These are phyloP conservation scores for Drosophila eugracilis DNA, from an alignment of 1,140 invertebrate species.

Conservation along the genomic window DNA sequence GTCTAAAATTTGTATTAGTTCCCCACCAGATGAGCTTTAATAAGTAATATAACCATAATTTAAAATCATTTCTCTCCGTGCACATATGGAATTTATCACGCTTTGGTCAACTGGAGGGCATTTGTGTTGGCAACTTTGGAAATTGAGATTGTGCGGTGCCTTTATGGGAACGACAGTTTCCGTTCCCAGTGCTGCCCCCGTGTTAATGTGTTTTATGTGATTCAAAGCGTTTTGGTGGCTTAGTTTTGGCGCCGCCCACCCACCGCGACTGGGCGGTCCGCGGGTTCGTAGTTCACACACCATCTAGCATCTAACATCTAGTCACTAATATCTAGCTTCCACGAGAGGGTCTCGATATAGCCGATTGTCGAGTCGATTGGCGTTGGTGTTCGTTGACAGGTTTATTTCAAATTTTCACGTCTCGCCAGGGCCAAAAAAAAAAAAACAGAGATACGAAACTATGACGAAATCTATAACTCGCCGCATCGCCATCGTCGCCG, in stretches of 20 bases:
- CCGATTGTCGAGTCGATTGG: slow-evolving; percentile 19
- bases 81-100: slow-evolving; percentile 57
- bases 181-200: slow-evolving; percentile 66
- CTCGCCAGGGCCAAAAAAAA: slow-evolving; percentile 20
- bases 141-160: slow-evolving; percentile 26
- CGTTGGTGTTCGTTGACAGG: slow-evolving; percentile 82
- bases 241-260: slow-evolving; percentile 80
- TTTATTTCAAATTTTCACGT: slow-evolving; percentile 79
- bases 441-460: slow-evolving; percentile 24
- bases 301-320: background rate
- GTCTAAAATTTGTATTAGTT: too few relatives aligned
- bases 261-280: slow-evolving; percentile 60
- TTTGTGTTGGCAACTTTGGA: slow-evolving; percentile 42
- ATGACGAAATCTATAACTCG: slow-evolving; percentile 83
- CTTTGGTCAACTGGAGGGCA: slow-evolving; percentile 68
- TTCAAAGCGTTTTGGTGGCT: slow-evolving; percentile 69
- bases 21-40: too few relatives aligned
- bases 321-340: too few relatives aligned
- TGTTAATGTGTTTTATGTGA: slow-evolving; percentile 82
- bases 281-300: slow-evolving; percentile 79
- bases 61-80: slow-evolving; percentile 4
- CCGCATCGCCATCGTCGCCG: slow-evolving; percentile 63
- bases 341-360: slow-evolving; percentile 11
- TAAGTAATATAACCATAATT: background rate
- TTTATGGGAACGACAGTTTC: slow-evolving; percentile 72